Evolutionary conservation across 2,888 invertebrate species (phyloP).

Genomic region (Scaptodrosophila latifasciaeformis): DNA sequence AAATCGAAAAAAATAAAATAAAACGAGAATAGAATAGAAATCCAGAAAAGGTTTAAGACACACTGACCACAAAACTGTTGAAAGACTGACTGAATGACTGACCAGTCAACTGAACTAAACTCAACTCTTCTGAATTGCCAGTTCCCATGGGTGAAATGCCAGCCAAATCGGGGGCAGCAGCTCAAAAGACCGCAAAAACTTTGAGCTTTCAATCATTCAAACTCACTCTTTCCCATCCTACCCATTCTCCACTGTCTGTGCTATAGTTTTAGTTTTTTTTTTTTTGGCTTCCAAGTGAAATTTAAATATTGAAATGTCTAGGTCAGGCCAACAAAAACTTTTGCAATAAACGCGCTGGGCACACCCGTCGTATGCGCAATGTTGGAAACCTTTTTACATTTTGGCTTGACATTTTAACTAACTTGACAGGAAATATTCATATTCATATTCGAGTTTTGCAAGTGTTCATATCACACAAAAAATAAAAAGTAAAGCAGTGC

Average conservation of each 20-base stretch:
- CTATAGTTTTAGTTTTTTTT: not conserved
- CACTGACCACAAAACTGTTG: too few species aligned
- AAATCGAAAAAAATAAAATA: too few species aligned
- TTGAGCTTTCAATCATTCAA: conserved; percentile 23
- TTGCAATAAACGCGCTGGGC: conserved; percentile 40
- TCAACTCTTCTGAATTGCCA: not conserved
- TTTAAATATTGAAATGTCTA: conserved; percentile 42
- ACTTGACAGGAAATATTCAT: conserved; percentile 20
- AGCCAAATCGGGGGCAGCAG: not conserved
- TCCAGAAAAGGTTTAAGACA: too few species aligned
- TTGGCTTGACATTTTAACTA: conserved; percentile 55
- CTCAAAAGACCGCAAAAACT: not conserved
- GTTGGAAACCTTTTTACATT: conserved; percentile 12
- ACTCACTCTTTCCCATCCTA: too few species aligned
- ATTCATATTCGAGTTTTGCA: conserved; percentile 6
- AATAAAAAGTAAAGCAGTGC: not conserved
- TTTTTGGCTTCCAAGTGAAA: conserved; percentile 31
- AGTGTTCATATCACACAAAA: not conserved
- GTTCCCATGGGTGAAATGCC: conserved; percentile 13
- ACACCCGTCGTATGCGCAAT: conserved; percentile 32
- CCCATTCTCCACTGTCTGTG: too few species aligned
- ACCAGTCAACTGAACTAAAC: conserved; percentile 13
- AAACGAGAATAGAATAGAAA: too few species aligned
- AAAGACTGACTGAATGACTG: conserved; percentile 48
- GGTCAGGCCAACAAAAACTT: conserved; percentile 47